A percentile compares a stretch with the other conserved stretches of the same genome.
These are phyloP conservation scores for Balearica regulorum DNA, from an alignment of 2,797 vertebrate species.

Conservation along the genomic window DNA sequence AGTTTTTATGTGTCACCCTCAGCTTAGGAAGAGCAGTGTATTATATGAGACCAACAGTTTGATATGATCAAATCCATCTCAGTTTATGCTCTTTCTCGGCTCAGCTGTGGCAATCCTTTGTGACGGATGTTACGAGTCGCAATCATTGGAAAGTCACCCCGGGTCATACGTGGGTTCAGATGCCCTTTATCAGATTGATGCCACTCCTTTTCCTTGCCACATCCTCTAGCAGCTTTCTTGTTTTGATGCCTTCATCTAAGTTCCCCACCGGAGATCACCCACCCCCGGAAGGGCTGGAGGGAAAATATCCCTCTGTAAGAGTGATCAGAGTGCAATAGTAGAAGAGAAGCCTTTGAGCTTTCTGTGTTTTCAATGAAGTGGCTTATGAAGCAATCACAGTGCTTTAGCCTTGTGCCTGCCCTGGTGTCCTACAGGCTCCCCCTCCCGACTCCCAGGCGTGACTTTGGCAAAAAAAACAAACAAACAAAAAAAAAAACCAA, in stretches of 20 bases:
- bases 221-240: not conserved
- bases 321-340: not conserved
- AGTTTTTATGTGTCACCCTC: not conserved
- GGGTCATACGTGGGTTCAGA: not conserved
- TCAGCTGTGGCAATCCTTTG: not conserved
- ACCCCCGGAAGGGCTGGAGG: not conserved
- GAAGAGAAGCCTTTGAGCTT: not conserved
- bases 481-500: too few species aligned
- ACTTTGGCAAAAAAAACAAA: not conserved
- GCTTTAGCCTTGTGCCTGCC: not conserved
- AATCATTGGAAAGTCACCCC: not conserved
- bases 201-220: not conserved
- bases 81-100: not conserved
- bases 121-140: not conserved
- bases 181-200: not conserved
- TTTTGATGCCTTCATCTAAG: constrained; percentile 4
- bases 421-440: not conserved
- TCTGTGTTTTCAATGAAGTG: not conserved
- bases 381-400: not conserved
- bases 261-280: not conserved
- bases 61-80: not conserved
- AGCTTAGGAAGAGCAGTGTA: not conserved
- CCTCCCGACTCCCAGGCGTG: not conserved
- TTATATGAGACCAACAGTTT: not conserved
- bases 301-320: not conserved